Evolutionary conservation across 2,797 vertebrate species (phyloP).

Genomic region (Gouania willdenowi): DNA sequence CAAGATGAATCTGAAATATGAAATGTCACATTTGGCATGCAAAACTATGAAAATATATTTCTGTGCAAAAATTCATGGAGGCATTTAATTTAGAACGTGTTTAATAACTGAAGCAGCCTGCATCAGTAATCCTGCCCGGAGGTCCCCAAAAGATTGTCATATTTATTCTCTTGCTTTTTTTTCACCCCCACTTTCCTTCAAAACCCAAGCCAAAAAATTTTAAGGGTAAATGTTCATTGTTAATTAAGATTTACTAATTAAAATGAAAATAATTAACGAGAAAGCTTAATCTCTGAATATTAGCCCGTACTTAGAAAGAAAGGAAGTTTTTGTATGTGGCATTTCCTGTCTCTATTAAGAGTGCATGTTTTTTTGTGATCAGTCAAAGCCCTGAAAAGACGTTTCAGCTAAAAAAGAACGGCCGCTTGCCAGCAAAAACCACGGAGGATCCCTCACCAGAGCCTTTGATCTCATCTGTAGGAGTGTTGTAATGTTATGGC

Average conservation of each 20-base stretch:
- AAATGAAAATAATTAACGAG: constrained; percentile 96
- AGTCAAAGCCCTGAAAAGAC: constrained; percentile 78
- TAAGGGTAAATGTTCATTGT: constrained; percentile 98
- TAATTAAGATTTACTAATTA: constrained; percentile 99
- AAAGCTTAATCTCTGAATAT: constrained; percentile 93
- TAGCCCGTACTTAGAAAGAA: constrained; percentile 87
- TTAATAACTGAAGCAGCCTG: constrained; percentile 98
- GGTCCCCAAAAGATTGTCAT: constrained; percentile 97
- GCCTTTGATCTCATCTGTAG: constrained; percentile 80
- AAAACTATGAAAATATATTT: constrained; percentile 99
- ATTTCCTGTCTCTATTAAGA: constrained; percentile 79
- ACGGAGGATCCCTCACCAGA: constrained; percentile 60
- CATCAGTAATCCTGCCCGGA: constrained; percentile 99
- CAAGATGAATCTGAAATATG: constrained; percentile 96
- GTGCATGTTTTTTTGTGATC: constrained; percentile 75
- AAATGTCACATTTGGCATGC: constrained; percentile 99
- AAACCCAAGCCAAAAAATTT: constrained; percentile 89
- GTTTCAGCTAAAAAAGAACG: constrained; percentile 58
- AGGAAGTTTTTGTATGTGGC: constrained; percentile 82
- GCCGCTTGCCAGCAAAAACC: constrained; percentile 68
- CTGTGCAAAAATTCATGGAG: constrained; percentile 99
- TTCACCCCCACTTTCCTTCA: constrained; percentile 74
- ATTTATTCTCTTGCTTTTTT: constrained; percentile 95
- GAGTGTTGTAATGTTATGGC: constrained; percentile 74
- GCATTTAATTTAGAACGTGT: constrained; percentile 99